Base-by-base conservation (phyloP, 2,888 invertebrate species). In the Dugesia japonica region DNA sequence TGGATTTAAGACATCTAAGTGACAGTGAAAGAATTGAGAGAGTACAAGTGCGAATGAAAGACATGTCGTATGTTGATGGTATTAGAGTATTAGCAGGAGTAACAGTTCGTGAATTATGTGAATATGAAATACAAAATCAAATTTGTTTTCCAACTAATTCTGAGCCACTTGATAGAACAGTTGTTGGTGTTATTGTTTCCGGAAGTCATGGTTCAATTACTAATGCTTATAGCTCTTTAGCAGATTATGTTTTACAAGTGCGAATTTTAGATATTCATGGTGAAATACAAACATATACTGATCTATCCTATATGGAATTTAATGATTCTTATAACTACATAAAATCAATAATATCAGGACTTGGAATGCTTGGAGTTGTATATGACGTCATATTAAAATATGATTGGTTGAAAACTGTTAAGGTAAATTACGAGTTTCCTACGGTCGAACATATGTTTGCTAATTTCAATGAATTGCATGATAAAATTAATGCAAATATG, bases 311-410 rank as follows among this genome's bases (percentile, higher is more conserved):
- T 20, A n/a, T 56, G 56, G 56, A 56, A 23, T 56, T 56, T 56
- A 56, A 56, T 56, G 75, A 75, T 23, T 26, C 42, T 23, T 17
- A 4, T 15, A 75, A 75, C 15, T 20, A 26, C 23, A 23, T 75
- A 1, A 42, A 28, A 26, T 42, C 42, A 26, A 26, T 75, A 15
- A 42, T 75, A 42, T 33, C 56, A 20, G 42, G 42, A 26, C 76
- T 76, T 20, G 76, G 76, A 0, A 28, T 76, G 75, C 26, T 76
- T 33, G 76, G 76, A 15, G 33, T 76, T 17, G 76, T 76, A 15
- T 76, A 76, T 33, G 76, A 76, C 20, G 76, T 76, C 76, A 76
- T 42, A 0, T 42, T 76, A 13, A 28, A 38, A n/a, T 56, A 56
- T 23, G 56, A 72, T 28, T n/a, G 15, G 28, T n/a, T 72, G 26